These are phyloP conservation scores for Oreochromis mossambicus DNA, from an alignment of 2,797 vertebrate genomes.

Conservation along the genomic window DNA sequence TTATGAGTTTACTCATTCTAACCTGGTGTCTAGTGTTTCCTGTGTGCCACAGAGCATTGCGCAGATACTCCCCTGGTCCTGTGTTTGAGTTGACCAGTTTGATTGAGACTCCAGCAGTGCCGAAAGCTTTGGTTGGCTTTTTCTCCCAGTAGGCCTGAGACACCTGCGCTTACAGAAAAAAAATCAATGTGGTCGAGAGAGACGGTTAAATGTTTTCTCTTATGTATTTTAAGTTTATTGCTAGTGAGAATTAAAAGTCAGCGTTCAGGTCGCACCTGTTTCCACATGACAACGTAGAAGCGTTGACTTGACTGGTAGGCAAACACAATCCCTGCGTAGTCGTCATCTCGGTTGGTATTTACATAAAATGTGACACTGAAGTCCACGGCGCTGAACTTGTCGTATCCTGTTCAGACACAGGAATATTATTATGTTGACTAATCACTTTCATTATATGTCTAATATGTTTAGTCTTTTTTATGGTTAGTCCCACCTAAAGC, in stretches of 20 bases:
- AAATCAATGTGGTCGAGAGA: background rate
- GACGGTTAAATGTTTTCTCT: background rate
- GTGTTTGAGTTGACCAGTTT: conserved; percentile 96
- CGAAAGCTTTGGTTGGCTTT: conserved; percentile 89
- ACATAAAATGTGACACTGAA: conserved; percentile 97
- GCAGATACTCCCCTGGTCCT: conserved; percentile 87
- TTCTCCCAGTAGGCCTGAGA: conserved; percentile 98
- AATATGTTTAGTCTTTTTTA: background rate
- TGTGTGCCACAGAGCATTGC: conserved; percentile 97
- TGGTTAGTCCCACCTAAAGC: conserved; percentile 83
- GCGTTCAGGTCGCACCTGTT: conserved; percentile 80
- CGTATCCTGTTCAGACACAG: conserved; percentile 78
- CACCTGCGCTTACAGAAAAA: conserved; percentile 83
- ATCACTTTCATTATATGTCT: background rate
- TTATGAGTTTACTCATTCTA: background rate
- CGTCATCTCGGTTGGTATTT: conserved; percentile 94
- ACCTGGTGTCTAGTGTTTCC: conserved; percentile 93
- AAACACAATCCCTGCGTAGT: conserved; percentile 94
- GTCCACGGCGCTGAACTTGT: conserved; percentile 90
- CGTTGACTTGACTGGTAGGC: conserved; percentile 94
- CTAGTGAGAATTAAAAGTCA: background rate
- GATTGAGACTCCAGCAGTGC: conserved; percentile 91
- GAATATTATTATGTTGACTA: background rate
- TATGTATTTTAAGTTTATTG: background rate
- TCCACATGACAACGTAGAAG: conserved; percentile 99